Evolutionary conservation across 2,888 invertebrate genomes (phyloP).

Genomic region (Luffia ferchaultella): DNA sequence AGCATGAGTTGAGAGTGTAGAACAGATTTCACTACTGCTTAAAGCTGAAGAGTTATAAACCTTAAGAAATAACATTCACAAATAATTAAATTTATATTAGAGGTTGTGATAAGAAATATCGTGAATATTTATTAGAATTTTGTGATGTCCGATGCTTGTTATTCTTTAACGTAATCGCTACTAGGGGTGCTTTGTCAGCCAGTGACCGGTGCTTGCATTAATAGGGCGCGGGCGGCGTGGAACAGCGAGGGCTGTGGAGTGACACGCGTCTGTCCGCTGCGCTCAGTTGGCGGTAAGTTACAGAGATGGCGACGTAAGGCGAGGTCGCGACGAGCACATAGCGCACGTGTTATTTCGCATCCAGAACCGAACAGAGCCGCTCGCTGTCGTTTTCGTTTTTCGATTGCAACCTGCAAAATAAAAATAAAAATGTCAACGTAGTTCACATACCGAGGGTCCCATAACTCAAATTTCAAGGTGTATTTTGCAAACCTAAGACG

Average conservation of each 20-base stretch:
- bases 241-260: slow-evolving; percentile 57
- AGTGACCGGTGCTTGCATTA: slow-evolving; percentile 50
- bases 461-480: too few relatives aligned
- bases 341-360: slow-evolving; percentile 77
- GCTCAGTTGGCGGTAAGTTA: slow-evolving; percentile 71
- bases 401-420: slow-evolving; percentile 62
- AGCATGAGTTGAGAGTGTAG: too few relatives aligned
- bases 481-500: too few relatives aligned
- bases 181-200: slow-evolving; percentile 50
- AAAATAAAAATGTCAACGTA: neutral
- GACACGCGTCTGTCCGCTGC: slow-evolving; percentile 53
- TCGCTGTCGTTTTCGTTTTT: slow-evolving; percentile 67
- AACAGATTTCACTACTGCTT: too few relatives aligned
- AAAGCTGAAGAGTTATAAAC: too few relatives aligned
- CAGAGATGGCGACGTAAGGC: slow-evolving; percentile 76
- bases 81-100: too few relatives aligned
- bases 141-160: too few relatives aligned
- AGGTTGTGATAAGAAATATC: too few relatives aligned
- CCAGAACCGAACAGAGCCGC: slow-evolving; percentile 76
- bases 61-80: too few relatives aligned
- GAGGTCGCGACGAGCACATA: slow-evolving; percentile 82
- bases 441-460: too few relatives aligned
- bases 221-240: slow-evolving; percentile 59
- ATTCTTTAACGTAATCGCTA: too few relatives aligned
- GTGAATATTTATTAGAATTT: too few relatives aligned